Percentiles rank a stretch among this genome's conserved stretches.
These are phyloP conservation scores for Microlaimidae sp. DNA, from an alignment of 2,888 invertebrate genomes.

Conservation along the genomic window DNA sequence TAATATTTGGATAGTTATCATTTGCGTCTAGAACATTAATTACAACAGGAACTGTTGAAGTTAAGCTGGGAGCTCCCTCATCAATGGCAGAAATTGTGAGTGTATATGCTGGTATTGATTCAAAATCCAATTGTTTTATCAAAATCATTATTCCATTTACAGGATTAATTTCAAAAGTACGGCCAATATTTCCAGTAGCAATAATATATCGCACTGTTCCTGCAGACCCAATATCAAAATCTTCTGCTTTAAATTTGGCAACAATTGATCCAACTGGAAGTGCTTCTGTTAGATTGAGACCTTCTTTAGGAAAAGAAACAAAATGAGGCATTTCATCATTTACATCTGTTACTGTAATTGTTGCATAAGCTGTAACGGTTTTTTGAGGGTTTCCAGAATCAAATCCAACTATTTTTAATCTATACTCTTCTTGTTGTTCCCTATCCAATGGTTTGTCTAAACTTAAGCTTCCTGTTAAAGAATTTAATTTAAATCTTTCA, in stretches of 20 bases:
- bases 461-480: not conserved
- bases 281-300: slow-evolving; percentile 11
- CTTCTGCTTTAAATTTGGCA: slow-evolving; percentile 61
- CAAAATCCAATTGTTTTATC: slow-evolving; percentile 51
- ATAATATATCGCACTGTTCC: slow-evolving; percentile 60
- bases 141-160: slow-evolving; percentile 49
- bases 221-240: slow-evolving; percentile 65
- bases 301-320: slow-evolving; percentile 8
- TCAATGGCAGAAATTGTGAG: slow-evolving; percentile 76
- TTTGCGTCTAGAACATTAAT: slow-evolving; percentile 83
- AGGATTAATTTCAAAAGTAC: slow-evolving; percentile 63
- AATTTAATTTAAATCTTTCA: not conserved
- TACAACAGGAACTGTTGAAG: slow-evolving; percentile 70
- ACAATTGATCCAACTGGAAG: slow-evolving; percentile 63
- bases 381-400: not conserved
- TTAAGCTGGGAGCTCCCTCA: slow-evolving; percentile 81
- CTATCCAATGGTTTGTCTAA: slow-evolving; percentile 44
- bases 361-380: not conserved
- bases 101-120: slow-evolving; percentile 65
- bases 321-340: slow-evolving; percentile 68
- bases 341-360: slow-evolving; percentile 59
- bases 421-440: slow-evolving; percentile 58
- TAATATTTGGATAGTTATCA: slow-evolving; percentile 71
- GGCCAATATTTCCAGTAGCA: slow-evolving; percentile 47
- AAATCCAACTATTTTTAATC: slow-evolving; percentile 45